phyloP scores from a whole-genome alignment of 2,797 vertebrate genomes.

The Anomalospiza imberbis region DNA sequence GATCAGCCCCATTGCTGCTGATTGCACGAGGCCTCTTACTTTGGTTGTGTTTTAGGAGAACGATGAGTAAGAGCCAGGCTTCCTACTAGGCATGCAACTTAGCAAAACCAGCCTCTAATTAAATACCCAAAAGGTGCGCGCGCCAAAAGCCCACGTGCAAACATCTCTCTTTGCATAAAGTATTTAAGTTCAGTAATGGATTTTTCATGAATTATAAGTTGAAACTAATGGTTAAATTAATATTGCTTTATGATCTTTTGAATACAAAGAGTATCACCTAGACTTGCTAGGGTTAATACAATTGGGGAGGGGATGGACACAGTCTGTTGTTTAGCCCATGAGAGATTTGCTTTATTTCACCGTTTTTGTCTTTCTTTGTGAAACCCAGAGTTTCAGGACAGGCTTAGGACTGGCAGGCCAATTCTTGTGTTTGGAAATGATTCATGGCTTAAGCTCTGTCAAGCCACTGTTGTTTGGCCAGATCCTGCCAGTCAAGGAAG shows the following conservation, averaged over 20 bases:
- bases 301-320: background rate
- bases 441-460: background rate
- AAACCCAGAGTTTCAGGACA: background rate
- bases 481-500: fast-evolving
- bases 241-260: background rate
- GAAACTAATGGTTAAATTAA: slow-evolving; percentile 7
- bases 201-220: slow-evolving; percentile 7
- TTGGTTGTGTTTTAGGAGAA: slow-evolving; percentile 18
- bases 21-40: background rate
- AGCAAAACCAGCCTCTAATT: background rate
- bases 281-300: background rate
- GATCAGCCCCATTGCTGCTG: slow-evolving; percentile 8
- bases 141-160: background rate
- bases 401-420: background rate
- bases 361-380: background rate
- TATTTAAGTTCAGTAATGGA: background rate
- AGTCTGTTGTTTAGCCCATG: background rate
- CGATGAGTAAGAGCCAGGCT: background rate
- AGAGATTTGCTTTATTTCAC: background rate
- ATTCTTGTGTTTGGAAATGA: background rate
- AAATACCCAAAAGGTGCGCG: background rate
- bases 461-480: background rate
- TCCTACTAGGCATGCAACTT: background rate
- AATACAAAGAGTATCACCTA: background rate
- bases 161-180: background rate